phyloP scores from a whole-genome alignment of 2,113 vertebrate species.

The Helogale parvula region DNA sequence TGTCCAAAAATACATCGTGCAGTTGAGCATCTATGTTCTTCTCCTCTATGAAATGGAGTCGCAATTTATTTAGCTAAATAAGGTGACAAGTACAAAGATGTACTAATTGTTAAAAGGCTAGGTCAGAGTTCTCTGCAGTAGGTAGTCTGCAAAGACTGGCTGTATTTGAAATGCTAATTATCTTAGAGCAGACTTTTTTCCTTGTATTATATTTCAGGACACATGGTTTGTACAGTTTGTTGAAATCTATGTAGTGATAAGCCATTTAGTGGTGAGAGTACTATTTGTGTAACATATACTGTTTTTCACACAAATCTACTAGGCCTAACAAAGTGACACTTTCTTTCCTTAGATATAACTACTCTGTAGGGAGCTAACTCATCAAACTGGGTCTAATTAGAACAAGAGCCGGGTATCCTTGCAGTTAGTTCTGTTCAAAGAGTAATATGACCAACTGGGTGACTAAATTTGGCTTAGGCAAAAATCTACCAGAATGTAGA shows the following conservation, averaged over 20 bases:
- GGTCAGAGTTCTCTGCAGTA: background rate
- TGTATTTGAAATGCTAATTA: conserved; percentile 13
- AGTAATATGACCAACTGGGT: background rate
- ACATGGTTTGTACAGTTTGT: background rate
- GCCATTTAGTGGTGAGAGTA: background rate
- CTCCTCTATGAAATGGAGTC: background rate
- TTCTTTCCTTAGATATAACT: background rate
- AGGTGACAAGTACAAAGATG: background rate
- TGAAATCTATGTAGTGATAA: background rate
- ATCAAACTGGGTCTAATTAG: background rate
- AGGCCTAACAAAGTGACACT: background rate
- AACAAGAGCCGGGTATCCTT: background rate
- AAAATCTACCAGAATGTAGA: background rate
- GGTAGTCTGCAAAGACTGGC: background rate
- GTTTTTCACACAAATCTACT: background rate
- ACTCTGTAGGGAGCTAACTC: background rate
- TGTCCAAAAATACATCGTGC: background rate
- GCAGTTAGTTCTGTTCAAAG: background rate
- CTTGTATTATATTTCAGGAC: background rate
- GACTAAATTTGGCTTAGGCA: background rate
- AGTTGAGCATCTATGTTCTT: background rate
- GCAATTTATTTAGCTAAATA: background rate
- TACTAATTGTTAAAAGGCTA: background rate
- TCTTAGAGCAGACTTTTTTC: background rate
- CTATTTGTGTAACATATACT: background rate